A percentile compares a stretch with the other conserved stretches of the same genome.
These are phyloP conservation scores for Hydriomena furcata DNA, from an alignment of 2,888 invertebrate species.

Conservation along the genomic window DNA sequence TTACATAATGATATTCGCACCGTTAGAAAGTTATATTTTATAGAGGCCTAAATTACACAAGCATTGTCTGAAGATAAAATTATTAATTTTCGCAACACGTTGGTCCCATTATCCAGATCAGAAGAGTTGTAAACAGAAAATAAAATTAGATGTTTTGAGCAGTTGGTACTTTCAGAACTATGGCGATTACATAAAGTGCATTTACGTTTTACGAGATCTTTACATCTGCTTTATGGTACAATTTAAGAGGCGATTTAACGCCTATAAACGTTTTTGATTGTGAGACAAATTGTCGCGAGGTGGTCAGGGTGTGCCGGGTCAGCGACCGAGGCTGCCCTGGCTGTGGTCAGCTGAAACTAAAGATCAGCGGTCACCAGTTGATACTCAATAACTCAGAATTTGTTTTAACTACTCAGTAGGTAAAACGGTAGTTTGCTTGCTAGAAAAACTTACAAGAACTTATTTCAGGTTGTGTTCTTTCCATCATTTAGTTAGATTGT, in stretches of 20 bases:
- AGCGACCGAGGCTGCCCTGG: conserved; percentile 60
- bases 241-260: conserved; percentile 67
- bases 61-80: too few species aligned
- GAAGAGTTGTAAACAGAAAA: too few species aligned
- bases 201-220: conserved; percentile 64
- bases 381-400: background rate
- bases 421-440: background rate
- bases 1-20: too few species aligned
- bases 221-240: conserved; percentile 65
- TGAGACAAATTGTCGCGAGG: conserved; percentile 59
- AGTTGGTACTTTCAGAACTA: conserved; percentile 32
- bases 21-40: too few species aligned
- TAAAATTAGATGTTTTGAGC: conserved; percentile 2
- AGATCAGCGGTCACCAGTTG: conserved; percentile 54
- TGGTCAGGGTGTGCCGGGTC: conserved; percentile 64
- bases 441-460: too few species aligned
- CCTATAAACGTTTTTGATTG: conserved; percentile 68
- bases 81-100: too few species aligned
- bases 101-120: too few species aligned
- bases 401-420: conserved; percentile 1
- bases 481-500: too few species aligned
- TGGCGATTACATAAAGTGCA: conserved; percentile 61
- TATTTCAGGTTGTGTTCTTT: too few species aligned
- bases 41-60: too few species aligned
- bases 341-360: conserved; percentile 74